Evolutionary conservation across 2,888 invertebrate genomes (phyloP), one percentile per base, ranked within the genome.

Genomic region (Latrodectus hesperus): DNA sequence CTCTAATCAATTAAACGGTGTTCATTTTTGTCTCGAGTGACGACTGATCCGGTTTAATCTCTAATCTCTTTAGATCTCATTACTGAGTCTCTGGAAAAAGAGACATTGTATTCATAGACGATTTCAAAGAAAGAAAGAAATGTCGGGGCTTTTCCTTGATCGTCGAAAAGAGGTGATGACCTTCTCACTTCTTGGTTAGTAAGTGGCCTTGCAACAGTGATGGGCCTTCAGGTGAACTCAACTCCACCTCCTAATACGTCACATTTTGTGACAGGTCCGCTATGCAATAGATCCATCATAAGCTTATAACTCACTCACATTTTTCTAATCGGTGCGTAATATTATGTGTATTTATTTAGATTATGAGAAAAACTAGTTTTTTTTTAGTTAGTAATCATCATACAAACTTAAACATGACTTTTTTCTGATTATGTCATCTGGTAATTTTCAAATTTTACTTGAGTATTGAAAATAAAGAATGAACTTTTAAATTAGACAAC

Each of bases 171-270:
- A 55, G 74, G 75, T 53, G 80, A 51, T 68, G 64, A 76, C 83
- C 84, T 53, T 77, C 68, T 49, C 84, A 72, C 77, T 71, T 77
- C 65, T 71, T 71, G 84, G 84, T 72, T 77, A 51, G 84, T 76
- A 84, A 84, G 77, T 71, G 83, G 82, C 65, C 22, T 65, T 64
- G 26, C 22, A 81, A 53, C 38, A 26, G 77, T 80, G 70, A 76
- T 75, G 55, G 55, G 53, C 55, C 60, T 60, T 16, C 52, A 76
- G 79, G 79, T 80, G 75, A 80, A 38, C 60, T 52, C 85, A 38
- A 71, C 81, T 87, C 75, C 86, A 64, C 86, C 86, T 81, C 81
- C 67, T 81, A 71, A 81, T 87, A 70, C 77, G 71, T 87, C 81
- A 77, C 52, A 17, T 68, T 49, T 75, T 22, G n/a, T 87, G 86